Conservation (phyloP, 2,113 vertebrate species). For the Trichechus manatus region DNA sequence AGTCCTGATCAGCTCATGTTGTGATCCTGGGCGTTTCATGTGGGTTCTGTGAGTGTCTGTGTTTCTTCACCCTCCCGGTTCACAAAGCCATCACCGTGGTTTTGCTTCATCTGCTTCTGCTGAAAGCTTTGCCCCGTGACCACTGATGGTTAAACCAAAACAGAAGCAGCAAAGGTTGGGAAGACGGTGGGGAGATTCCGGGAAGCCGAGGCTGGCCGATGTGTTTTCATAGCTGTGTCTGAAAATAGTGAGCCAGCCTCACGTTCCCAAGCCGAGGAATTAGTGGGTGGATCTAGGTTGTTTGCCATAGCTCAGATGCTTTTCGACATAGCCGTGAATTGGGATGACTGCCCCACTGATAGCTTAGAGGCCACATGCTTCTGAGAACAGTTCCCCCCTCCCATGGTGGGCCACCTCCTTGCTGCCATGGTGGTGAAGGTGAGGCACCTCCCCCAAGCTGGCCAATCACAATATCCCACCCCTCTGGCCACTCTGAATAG, state of each 20-base stretch:
- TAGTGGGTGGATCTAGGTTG: not conserved
- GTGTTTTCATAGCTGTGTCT: not conserved
- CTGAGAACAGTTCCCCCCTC: not conserved
- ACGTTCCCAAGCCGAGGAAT: not conserved
- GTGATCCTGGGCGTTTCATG: not conserved
- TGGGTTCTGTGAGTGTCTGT: conserved; percentile 20
- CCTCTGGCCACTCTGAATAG: not conserved
- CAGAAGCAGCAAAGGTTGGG: conserved; percentile 28
- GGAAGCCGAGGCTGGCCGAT: conserved; percentile 11
- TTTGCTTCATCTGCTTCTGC: conserved; percentile 50
- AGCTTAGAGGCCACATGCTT: not conserved
- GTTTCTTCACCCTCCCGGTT: not conserved
- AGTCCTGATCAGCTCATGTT: not conserved
- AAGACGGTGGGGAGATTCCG: conserved; percentile 63
- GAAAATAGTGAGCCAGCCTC: not conserved
- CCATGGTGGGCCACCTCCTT: not conserved
- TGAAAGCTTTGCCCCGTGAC: not conserved
- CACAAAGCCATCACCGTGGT: not conserved
- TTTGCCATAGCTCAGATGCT: not conserved
- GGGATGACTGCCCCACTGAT: not conserved
- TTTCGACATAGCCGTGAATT: too few relatives aligned
- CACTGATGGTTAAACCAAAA: conserved; percentile 41
- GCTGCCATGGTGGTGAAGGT: not conserved
- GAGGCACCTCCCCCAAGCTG: not conserved
- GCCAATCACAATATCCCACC: not conserved